Percentiles rank a stretch among this genome's conserved stretches.
These are phyloP conservation scores for Oncopeltus fasciatus DNA, from an alignment of 1,140 invertebrate species.

Conservation along the genomic window DNA sequence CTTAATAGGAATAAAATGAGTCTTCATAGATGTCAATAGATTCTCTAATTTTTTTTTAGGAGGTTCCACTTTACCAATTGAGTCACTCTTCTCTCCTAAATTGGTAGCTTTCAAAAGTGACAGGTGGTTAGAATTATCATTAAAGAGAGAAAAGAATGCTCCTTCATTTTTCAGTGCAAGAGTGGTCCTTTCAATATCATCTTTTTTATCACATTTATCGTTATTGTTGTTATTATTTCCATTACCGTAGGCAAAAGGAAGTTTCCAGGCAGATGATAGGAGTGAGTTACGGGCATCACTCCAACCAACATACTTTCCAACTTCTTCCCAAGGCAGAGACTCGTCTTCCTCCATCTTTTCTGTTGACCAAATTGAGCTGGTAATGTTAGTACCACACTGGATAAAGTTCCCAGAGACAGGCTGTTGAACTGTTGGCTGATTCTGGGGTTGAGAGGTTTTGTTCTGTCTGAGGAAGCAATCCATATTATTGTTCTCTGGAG, in stretches of 20 bases:
- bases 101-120: background rate
- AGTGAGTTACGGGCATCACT: slow-evolving; percentile 22
- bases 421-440: too few species aligned
- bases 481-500: slow-evolving; percentile 28
- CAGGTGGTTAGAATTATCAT: slow-evolving; percentile 6
- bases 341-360: slow-evolving; percentile 23
- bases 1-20: slow-evolving; percentile 62
- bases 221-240: slow-evolving; percentile 14
- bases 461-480: background rate
- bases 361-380: slow-evolving; percentile 32
- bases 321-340: slow-evolving; percentile 16
- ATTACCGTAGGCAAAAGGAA: slow-evolving; percentile 17
- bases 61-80: slow-evolving; percentile 12
- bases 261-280: slow-evolving; percentile 14
- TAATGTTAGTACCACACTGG: slow-evolving; percentile 32
- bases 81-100: background rate
- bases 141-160: slow-evolving; percentile 20
- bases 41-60: slow-evolving; percentile 37
- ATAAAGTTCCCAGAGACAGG: slow-evolving; percentile 24
- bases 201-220: slow-evolving; percentile 23
- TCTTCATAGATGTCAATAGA: slow-evolving; percentile 49
- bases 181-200: slow-evolving; percentile 21
- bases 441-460: slow-evolving; percentile 8
- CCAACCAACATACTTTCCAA: slow-evolving; percentile 21
- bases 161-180: slow-evolving; percentile 15